A percentile compares a stretch with the other conserved stretches of the same genome.
Conservation (phyloP, 2,113 vertebrate genomes). For the Rhea pennata region DNA sequence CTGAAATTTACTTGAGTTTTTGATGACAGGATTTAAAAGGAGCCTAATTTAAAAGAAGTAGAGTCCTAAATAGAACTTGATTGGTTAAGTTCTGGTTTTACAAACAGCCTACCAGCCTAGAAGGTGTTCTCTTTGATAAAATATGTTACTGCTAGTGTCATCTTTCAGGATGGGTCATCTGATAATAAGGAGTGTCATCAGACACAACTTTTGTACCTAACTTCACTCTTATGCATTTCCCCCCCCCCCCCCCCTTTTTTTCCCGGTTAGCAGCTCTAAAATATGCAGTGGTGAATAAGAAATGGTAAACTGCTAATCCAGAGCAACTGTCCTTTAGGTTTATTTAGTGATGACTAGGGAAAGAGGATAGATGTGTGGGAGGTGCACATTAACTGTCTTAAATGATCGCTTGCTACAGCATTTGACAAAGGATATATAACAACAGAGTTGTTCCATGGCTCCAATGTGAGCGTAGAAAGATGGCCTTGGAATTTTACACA, state of each 20-base stretch:
- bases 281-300: background rate
- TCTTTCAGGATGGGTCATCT: background rate
- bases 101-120: background rate
- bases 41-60: background rate
- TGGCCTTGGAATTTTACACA: background rate
- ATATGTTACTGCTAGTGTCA: background rate
- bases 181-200: background rate
- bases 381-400: slow-evolving; percentile 25
- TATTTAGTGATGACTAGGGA: slow-evolving; percentile 44
- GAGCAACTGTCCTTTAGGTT: slow-evolving; percentile 32
- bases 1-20: background rate
- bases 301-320: background rate
- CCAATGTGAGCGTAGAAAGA: background rate
- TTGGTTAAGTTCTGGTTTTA: background rate
- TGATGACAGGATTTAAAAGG: background rate
- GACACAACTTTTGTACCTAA: background rate
- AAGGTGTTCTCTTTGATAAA: background rate
- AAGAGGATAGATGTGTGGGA: slow-evolving; percentile 34
- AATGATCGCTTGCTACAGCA: background rate
- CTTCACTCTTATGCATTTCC: background rate
- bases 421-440: too few relatives aligned
- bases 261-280: background rate
- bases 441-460: background rate
- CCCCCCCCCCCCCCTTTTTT: background rate
- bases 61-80: background rate